phyloP scores from a whole-genome alignment of 2,113 vertebrate species.

The Neofelis nebulosa region DNA sequence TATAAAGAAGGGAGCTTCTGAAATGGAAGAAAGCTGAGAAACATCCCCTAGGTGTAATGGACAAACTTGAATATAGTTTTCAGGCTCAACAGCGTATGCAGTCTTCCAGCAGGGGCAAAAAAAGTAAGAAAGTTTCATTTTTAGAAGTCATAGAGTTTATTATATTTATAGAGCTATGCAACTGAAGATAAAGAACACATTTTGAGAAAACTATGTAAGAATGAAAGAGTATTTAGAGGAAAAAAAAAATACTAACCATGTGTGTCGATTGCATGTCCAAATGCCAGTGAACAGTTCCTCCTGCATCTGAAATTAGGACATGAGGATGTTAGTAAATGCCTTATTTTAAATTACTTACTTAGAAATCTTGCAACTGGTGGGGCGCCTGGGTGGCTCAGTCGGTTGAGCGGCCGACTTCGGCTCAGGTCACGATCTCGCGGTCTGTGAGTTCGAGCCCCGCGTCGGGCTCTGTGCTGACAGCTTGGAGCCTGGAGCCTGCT shows the following conservation, averaged over 20 bases:
- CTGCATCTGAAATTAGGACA: not conserved
- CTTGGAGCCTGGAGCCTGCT: too few relatives aligned
- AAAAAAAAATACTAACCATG: not conserved
- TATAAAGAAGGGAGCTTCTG: not conserved
- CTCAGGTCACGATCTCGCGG: too few relatives aligned
- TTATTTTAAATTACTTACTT: not conserved
- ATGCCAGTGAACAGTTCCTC: not conserved
- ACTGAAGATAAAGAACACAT: not conserved
- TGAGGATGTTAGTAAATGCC: not conserved
- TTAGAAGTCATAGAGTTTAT: not conserved
- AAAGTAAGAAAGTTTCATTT: not conserved
- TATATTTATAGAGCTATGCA: not conserved
- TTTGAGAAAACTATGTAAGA: slow-evolving; percentile 43
- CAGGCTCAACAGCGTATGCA: not conserved
- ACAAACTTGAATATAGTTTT: not conserved
- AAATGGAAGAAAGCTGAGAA: not conserved
- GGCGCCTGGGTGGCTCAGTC: too few relatives aligned
- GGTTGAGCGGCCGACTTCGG: too few relatives aligned
- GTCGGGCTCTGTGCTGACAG: too few relatives aligned
- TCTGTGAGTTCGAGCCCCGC: too few relatives aligned
- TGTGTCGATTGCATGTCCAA: not conserved
- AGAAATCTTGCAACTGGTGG: not conserved
- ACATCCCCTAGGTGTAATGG: not conserved
- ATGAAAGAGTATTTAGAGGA: not conserved
- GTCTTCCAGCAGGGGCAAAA: not conserved